Percentiles rank a stretch among this genome's conserved stretches.
Evolutionary conservation across 2,797 vertebrate genomes (phyloP).

Genomic region (Sitta carolinensis): DNA sequence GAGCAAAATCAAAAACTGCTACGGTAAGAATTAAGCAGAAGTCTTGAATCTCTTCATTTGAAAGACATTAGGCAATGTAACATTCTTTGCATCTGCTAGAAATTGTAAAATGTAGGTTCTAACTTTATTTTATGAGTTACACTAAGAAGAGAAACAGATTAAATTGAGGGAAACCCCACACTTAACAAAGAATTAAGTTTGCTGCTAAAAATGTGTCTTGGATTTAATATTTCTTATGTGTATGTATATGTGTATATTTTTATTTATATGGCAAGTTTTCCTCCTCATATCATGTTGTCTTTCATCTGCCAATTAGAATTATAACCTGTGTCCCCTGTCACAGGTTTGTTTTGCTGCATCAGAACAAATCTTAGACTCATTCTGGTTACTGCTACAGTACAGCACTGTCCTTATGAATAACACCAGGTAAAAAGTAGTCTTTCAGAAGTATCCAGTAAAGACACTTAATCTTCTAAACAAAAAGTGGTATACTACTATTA

Average conservation of each 20-base stretch:
- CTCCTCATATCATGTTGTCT: background rate
- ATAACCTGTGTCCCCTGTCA: background rate
- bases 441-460: background rate
- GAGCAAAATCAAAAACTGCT: conserved; percentile 66
- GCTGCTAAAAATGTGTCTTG: background rate
- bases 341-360: background rate
- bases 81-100: background rate
- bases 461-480: background rate
- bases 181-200: background rate
- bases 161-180: background rate
- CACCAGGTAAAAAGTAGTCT: background rate
- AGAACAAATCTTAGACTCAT: background rate
- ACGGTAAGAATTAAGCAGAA: conserved; percentile 73
- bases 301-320: background rate
- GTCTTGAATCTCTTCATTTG: accelerated
- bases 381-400: background rate
- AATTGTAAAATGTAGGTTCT: background rate
- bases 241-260: background rate
- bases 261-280: background rate
- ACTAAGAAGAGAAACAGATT: background rate
- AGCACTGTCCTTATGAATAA: background rate
- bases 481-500: background rate
- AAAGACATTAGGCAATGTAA: background rate
- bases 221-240: background rate
- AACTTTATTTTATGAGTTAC: background rate